These are phyloP conservation scores for Amblyjoppa proteus DNA, from an alignment of 2,888 invertebrate species.

Conservation along the genomic window DNA sequence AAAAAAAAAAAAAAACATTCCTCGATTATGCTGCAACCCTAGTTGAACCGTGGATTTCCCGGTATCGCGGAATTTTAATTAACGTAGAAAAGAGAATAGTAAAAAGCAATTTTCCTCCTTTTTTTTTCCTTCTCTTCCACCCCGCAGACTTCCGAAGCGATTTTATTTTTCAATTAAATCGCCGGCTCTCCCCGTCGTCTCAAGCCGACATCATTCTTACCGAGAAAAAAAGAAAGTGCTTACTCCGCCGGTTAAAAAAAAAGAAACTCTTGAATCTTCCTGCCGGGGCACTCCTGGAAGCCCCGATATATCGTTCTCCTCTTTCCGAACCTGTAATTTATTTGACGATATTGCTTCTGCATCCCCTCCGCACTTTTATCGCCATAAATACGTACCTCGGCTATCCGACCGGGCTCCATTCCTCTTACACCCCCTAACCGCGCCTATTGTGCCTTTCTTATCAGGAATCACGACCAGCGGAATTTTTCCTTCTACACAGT, in stretches of 20 bases:
- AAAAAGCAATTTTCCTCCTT: neutral
- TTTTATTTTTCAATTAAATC: slow-evolving; percentile 47
- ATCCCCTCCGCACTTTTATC: slow-evolving; percentile 39
- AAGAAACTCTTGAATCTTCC: slow-evolving; percentile 15
- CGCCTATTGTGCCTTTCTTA: slow-evolving; percentile 52
- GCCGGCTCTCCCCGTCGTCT: slow-evolving; percentile 6
- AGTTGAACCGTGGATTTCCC: slow-evolving; percentile 14
- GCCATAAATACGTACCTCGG: slow-evolving; percentile 17
- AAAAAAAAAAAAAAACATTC: neutral
- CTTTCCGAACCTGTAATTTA: slow-evolving; percentile 65
- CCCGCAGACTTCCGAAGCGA: neutral
- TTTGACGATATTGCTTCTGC: slow-evolving; percentile 59
- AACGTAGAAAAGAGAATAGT: slow-evolving; percentile 8
- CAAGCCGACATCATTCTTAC: slow-evolving; percentile 18
- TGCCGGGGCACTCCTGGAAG: slow-evolving; percentile 13
- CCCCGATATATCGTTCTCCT: slow-evolving; percentile 49
- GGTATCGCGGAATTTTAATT: slow-evolving; percentile 8
- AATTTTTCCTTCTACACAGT: slow-evolving; percentile 27
- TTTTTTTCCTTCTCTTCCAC: neutral
- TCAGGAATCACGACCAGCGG: slow-evolving; percentile 52
- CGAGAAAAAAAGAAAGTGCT: slow-evolving; percentile 8
- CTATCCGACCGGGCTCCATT: slow-evolving; percentile 36
- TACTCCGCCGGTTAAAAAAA: neutral
- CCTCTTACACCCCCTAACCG: slow-evolving; percentile 6
- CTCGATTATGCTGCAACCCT: neutral